phyloP scores from a whole-genome alignment of 2,113 vertebrate species.

The Chrysemys picta region DNA sequence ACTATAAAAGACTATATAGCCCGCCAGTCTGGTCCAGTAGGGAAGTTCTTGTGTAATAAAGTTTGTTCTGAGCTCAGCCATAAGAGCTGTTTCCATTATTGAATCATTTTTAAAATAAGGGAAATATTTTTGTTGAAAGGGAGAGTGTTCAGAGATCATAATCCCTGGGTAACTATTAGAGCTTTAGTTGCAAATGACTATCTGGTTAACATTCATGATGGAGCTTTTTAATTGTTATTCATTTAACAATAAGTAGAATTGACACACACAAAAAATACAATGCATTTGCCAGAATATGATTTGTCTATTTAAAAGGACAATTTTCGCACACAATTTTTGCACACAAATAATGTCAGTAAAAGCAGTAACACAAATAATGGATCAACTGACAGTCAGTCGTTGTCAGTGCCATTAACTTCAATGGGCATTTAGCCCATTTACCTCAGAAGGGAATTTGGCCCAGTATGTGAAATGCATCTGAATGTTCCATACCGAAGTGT shows the following conservation, averaged over 20 bases:
- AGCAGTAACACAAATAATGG: neutral
- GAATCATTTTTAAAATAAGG: neutral
- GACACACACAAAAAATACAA: neutral
- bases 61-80: neutral
- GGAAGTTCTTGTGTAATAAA: neutral
- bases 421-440: neutral
- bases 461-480: neutral
- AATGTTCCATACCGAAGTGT: neutral
- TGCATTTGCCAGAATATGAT: neutral
- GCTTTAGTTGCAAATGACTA: neutral
- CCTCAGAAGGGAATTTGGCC: neutral
- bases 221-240: neutral
- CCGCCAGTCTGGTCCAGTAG: neutral
- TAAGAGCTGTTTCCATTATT: neutral
- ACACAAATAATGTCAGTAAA: neutral
- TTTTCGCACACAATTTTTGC: neutral
- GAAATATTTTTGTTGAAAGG: neutral
- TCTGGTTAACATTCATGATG: neutral
- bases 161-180: neutral
- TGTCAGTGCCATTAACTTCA: neutral
- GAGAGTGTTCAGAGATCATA: neutral
- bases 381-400: neutral
- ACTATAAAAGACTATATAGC: neutral
- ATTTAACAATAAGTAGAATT: neutral
- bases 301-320: neutral